Conservation (phyloP, 2,113 vertebrate genomes). For the Brachypteracias leptosomus region DNA sequence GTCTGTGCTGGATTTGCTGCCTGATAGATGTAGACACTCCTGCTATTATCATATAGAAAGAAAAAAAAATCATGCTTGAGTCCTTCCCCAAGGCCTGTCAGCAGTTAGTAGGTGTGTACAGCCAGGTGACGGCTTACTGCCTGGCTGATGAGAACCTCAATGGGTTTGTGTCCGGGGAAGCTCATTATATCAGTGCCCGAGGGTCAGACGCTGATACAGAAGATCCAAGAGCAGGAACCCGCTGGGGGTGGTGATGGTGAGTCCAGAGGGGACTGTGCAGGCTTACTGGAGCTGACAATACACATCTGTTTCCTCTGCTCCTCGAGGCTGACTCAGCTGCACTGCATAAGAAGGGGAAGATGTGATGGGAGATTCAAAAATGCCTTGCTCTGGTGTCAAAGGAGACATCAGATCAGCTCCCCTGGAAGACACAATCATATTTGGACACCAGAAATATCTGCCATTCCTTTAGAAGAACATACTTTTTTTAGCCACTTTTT, state of each 20-base stretch:
- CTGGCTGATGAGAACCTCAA: too few species aligned
- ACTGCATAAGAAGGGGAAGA: accelerated
- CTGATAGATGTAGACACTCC: neutral
- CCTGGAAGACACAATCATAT: neutral
- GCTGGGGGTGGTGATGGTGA: too few species aligned
- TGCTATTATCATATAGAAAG: neutral
- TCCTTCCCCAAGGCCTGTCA: neutral
- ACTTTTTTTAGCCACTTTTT: neutral
- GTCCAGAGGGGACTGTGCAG: neutral
- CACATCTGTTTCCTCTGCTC: too few species aligned
- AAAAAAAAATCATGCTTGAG: neutral
- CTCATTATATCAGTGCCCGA: accelerated
- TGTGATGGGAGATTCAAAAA: neutral
- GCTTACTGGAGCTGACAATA: too few species aligned
- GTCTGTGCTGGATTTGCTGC: neutral
- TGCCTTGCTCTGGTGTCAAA: neutral
- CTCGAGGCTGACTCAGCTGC: accelerated
- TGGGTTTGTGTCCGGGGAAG: neutral
- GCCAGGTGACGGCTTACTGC: neutral
- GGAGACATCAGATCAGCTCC: neutral
- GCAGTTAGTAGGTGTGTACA: neutral
- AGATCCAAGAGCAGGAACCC: accelerated
- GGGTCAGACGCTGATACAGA: neutral
- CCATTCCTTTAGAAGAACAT: neutral
- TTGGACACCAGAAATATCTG: neutral